Percentiles rank a stretch among this genome's conserved stretches.
Evolutionary conservation across 2,797 vertebrate species (phyloP).

Genomic region (Apodemus agrarius): DNA sequence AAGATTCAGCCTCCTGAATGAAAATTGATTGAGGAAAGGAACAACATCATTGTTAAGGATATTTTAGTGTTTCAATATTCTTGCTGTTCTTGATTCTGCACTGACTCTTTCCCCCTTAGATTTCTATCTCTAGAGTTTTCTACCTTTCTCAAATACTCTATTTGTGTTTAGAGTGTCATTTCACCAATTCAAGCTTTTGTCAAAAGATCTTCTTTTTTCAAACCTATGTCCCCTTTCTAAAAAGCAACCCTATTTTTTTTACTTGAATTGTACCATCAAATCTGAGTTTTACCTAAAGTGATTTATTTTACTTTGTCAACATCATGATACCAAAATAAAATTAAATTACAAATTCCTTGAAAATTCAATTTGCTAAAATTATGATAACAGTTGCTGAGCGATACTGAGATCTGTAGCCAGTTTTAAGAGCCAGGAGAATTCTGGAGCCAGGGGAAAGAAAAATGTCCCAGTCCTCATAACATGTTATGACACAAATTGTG

Average conservation of each 20-base stretch:
- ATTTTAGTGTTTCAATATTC: not conserved
- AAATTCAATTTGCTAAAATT: not conserved
- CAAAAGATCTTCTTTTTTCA: not conserved
- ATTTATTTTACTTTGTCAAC: not conserved
- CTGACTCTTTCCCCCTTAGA: not conserved
- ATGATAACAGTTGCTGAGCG: not conserved
- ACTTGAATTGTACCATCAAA: no score
- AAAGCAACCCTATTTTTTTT: not conserved
- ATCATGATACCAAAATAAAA: not conserved
- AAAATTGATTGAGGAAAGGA: not conserved
- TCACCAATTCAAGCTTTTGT: not conserved
- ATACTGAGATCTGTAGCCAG: not conserved
- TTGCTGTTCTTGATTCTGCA: not conserved
- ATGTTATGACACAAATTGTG: fast-evolving
- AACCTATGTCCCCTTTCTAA: no score
- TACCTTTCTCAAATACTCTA: not conserved
- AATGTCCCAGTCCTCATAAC: not conserved
- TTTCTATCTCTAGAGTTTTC: not conserved
- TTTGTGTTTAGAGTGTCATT: not conserved
- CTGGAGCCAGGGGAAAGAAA: fast-evolving
- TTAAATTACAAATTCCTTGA: not conserved
- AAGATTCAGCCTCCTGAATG: not conserved
- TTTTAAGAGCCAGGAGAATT: not conserved
- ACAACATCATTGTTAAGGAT: not conserved
- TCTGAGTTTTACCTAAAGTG: not conserved